Base-by-base conservation (phyloP, 2,113 vertebrate genomes). In the Coreoperca whiteheadi region DNA sequence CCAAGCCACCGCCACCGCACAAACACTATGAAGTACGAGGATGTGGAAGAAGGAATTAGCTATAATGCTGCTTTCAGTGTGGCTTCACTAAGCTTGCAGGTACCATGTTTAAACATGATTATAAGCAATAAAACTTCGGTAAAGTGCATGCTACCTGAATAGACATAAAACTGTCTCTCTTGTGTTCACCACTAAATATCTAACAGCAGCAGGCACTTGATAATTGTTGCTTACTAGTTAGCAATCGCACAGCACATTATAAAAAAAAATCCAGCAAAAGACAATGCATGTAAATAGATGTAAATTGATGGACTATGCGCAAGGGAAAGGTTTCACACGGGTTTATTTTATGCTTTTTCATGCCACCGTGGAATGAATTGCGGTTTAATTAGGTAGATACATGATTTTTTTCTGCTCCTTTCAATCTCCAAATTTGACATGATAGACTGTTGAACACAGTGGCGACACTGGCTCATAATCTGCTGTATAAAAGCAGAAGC, bases 101-200 rank as follows among this genome's bases (percentile, higher is more conserved):
- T 74, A 86, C 28, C 74, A 79, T 51, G 79, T 91, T 86, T 74
- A 74, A 87, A 88, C 79, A 81, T 66, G 86, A 83, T 78, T 88
- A 82, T 74, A 76, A 83, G 83, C 61, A 79, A 86, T 88, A 87
- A 81, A 86, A 34, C 88, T 59, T 90, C 81, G 81, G 75, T 81
- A 81, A 86, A 83, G 77, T 84, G 82, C 53, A 60, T 77, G 46
- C 68, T 56, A 84, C 81, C 79, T 80, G 82, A 89, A 87, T 71
- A 79, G 77, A 74, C 51, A 37, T 48, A 21, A 78, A 70, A 72
- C 28, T 48, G 67, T 85, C 61, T 67, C 56, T 32, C 59, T 20
- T 63, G 23, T 61, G 51, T 57, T 73, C 70, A 30, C 64, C 79
- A 57, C 51, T 34, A 28, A 51, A 79, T 66, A 74, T 72, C 16